Base-by-base conservation (phyloP, 2,888 invertebrate genomes). In the Drosophila antonietae region DNA sequence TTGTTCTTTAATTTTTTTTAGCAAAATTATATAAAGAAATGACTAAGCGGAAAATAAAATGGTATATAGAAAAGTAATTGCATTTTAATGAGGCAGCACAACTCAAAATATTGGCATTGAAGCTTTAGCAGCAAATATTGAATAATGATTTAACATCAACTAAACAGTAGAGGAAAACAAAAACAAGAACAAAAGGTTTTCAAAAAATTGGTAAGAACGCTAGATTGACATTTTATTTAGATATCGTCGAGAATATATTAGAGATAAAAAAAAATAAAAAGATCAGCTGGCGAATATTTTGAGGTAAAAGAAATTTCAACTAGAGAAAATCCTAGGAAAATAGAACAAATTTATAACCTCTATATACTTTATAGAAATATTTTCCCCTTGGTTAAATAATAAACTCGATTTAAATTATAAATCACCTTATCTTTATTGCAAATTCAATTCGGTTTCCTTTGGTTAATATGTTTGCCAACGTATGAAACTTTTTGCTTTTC, bases 1-100 rank as follows among this genome's bases (percentile, higher is more conserved):
- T 23, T 80, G 56, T 56, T 64, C 15, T 61, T 64, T 18, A 33
- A 53, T 51, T 46, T 68, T 53, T n/a, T 55, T 58, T 23, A 70
- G 78, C 66, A 74, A 83, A 86, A 75, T 68, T 20, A 78, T 67
- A 62, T 53, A 61, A 63, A 31, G 47, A 74, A 78, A 73, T 70
- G 60, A 80, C 68, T 68, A 73, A 83, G 81, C 71, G 52, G 49
- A 72, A 78, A 67, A 65, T 62, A 63, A 71, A 31, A 49, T 41
- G 9, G 69, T 65, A 51, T 52, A 53, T 72, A 53, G 39, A 62
- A 69, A 76, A 68, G 39, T 65, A 72, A 66, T 71, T 72, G 71
- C 68, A 62, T 66, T 68, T 85, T 63, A 72, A 72, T 74, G 58
- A 75, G 68, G 63, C 75, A 67, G 59, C 43, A 74, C 31, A 61